phyloP scores from a whole-genome alignment of 2,888 invertebrate species.

The Ditula angustiorana region DNA sequence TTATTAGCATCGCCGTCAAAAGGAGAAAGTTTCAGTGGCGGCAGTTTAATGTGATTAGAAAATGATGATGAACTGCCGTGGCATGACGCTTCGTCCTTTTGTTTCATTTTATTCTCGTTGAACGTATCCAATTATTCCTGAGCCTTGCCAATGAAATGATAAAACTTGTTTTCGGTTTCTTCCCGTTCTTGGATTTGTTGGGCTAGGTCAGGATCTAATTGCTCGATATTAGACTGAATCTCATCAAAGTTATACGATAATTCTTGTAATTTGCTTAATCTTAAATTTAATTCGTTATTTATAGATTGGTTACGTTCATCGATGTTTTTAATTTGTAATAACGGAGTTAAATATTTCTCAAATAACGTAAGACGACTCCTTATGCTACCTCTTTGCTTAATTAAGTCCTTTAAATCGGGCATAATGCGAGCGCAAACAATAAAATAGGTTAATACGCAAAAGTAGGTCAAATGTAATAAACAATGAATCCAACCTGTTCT shows the following conservation, averaged over 20 bases:
- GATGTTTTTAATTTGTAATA: too few species aligned
- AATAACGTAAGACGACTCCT: too few species aligned
- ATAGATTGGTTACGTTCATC: neutral
- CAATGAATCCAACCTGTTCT: too few species aligned
- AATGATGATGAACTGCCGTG: neutral
- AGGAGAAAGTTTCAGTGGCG: neutral
- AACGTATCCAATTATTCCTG: neutral
- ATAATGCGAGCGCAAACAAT: too few species aligned
- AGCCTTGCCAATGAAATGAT: neutral
- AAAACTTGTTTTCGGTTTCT: neutral
- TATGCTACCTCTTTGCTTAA: too few species aligned
- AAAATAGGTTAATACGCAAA: too few species aligned
- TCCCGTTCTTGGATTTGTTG: neutral
- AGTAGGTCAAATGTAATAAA: too few species aligned
- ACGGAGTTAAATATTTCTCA: too few species aligned
- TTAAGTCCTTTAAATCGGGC: too few species aligned
- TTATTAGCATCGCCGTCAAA: neutral
- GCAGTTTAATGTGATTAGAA: neutral
- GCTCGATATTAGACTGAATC: neutral
- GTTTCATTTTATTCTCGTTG: neutral
- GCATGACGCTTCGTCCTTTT: neutral
- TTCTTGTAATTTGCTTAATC: too few species aligned
- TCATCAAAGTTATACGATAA: too few species aligned
- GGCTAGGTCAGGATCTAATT: neutral
- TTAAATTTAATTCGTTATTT: too few species aligned